Percentiles rank a stretch among this genome's conserved stretches.
These are phyloP conservation scores for Ptyas mucosa DNA, from an alignment of 2,113 vertebrate genomes.

Conservation along the genomic window DNA sequence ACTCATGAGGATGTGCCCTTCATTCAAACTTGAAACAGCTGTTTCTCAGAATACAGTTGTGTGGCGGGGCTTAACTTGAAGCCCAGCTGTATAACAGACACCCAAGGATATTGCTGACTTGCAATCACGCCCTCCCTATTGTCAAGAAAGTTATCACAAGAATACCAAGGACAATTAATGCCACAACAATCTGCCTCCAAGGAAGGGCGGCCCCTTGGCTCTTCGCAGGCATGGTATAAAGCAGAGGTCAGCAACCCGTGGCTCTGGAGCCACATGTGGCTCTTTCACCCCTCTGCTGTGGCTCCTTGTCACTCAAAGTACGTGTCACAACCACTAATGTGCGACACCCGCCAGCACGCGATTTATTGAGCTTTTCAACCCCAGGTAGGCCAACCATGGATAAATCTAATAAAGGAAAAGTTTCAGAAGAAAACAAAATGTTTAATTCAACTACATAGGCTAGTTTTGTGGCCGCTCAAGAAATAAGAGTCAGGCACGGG, in stretches of 20 bases:
- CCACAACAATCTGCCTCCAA: constrained; percentile 34
- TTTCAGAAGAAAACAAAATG: no score
- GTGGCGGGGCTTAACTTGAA: neutral
- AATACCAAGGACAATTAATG: constrained; percentile 43
- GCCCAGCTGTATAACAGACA: constrained; percentile 20
- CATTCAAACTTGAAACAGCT: neutral
- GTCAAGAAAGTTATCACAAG: neutral
- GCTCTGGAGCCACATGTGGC: no score
- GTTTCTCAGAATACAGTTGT: neutral
- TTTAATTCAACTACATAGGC: no score
- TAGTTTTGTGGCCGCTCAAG: no score
- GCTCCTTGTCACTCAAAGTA: no score
- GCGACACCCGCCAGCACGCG: no score
- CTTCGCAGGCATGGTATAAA: constrained; percentile 9
- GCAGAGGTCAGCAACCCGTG: neutral
- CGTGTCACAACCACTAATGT: no score
- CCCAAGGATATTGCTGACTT: constrained; percentile 35
- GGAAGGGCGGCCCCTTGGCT: neutral
- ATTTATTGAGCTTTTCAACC: no score
- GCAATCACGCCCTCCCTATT: constrained; percentile 20
- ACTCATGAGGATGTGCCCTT: neutral
- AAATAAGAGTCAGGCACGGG: no score
- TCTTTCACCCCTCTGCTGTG: no score
- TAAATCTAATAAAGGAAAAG: no score
- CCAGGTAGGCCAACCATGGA: no score